A percentile compares a stretch with the other conserved stretches of the same genome.
phyloP scores from a whole-genome alignment of 2,797 vertebrate genomes.

The Molossus alvarezi region DNA sequence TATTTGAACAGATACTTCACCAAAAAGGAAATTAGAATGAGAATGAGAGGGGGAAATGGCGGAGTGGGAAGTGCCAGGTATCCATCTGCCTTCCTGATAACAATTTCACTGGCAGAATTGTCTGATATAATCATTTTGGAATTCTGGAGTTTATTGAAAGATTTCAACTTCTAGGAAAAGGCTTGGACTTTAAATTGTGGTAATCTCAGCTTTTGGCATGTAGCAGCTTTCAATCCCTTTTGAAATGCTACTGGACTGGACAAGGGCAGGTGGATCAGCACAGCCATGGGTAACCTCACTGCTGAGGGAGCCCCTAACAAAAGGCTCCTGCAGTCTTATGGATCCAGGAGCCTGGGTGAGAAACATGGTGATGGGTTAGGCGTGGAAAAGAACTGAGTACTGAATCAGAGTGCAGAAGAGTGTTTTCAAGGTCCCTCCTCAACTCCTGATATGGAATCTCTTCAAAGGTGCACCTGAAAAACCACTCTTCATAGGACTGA shows the following conservation, averaged over 20 bases:
- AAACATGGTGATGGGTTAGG: fast-evolving
- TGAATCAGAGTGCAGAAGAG: too few relatives aligned
- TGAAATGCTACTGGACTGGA: neutral
- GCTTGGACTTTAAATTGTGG: neutral
- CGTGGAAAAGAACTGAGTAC: neutral
- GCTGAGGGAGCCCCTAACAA: neutral
- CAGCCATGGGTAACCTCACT: neutral
- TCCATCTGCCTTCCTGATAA: neutral
- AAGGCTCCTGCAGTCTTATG: neutral
- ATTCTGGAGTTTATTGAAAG: neutral
- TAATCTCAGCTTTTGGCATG: neutral
- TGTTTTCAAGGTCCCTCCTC: neutral
- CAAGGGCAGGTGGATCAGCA: neutral
- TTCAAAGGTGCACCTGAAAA: neutral
- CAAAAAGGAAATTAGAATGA: neutral
- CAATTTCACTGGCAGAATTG: neutral
- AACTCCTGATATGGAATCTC: neutral
- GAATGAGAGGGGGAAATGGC: neutral
- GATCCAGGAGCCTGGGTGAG: fast-evolving
- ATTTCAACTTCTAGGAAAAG: neutral
- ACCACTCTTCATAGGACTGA: neutral
- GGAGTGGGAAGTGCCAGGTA: neutral
- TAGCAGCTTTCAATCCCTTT: neutral
- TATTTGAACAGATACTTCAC: neutral
- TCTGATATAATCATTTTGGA: neutral